These are phyloP conservation scores for Drosophila vallismaia DNA, from an alignment of 2,888 invertebrate genomes.

Conservation along the genomic window DNA sequence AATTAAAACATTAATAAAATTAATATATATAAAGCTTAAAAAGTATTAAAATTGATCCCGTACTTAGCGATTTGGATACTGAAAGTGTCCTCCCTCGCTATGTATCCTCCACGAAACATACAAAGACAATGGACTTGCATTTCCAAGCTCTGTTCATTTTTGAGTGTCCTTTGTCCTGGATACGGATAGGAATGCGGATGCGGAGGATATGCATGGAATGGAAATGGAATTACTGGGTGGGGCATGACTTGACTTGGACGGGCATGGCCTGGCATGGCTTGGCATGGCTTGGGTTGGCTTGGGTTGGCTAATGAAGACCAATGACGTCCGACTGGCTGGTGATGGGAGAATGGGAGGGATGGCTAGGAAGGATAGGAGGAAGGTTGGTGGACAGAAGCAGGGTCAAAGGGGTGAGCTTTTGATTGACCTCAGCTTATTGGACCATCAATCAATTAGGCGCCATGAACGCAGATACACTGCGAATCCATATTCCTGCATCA, in stretches of 20 bases:
- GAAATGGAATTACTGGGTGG: conserved; percentile 1
- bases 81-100: not conserved
- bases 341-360: not conserved
- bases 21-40: too few species aligned
- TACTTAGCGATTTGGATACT: too few species aligned
- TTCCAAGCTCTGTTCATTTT: not conserved
- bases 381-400: not conserved
- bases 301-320: conserved; percentile 49
- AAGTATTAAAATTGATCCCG: too few species aligned
- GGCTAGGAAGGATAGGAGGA: too few species aligned
- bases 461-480: conserved; percentile 22
- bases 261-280: not conserved
- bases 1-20: too few species aligned
- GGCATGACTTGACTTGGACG: not conserved
- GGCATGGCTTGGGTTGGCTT: not conserved
- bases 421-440: conserved; percentile 41
- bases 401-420: not conserved
- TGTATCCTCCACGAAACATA: not conserved
- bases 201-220: not conserved
- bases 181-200: not conserved
- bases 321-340: conserved; percentile 36
- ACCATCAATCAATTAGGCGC: conserved; percentile 59
- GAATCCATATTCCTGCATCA: conserved; percentile 31
- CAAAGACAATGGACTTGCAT: too few species aligned
- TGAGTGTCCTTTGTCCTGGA: not conserved